A percentile compares a stretch with the other conserved stretches of the same genome.
Conservation (phyloP, 2,113 vertebrate genomes). For the Bos taurus region DNA sequence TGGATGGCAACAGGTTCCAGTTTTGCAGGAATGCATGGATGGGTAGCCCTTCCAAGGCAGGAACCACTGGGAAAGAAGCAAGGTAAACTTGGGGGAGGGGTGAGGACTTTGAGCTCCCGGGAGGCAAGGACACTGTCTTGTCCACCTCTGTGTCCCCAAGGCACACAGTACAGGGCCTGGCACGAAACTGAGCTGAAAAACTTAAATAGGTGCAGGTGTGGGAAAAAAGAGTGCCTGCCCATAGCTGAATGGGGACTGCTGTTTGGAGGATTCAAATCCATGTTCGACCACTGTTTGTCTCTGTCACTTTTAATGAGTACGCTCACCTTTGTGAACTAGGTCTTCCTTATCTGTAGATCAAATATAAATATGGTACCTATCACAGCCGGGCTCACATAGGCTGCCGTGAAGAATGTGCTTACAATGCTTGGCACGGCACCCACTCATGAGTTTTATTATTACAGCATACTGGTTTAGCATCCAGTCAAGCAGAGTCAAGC, state of each 20-base stretch:
- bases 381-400: background rate
- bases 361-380: background rate
- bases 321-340: background rate
- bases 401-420: no score
- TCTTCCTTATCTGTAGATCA: background rate
- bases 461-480: background rate
- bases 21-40: background rate
- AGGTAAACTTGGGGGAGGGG: no score
- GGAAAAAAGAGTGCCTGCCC: background rate
- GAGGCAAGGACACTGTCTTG: background rate
- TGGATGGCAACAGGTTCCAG: background rate
- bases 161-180: background rate
- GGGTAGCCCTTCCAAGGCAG: background rate
- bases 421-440: background rate
- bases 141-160: background rate
- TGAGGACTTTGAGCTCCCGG: background rate
- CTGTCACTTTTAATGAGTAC: background rate
- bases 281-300: background rate
- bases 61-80: background rate
- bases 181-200: background rate
- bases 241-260: background rate
- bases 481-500: background rate
- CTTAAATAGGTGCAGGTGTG: background rate
- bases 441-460: background rate
- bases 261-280: background rate